Percentiles rank a stretch among this genome's conserved stretches.
Conservation (phyloP, 2,888 invertebrate genomes). For the Allygus modestus region DNA sequence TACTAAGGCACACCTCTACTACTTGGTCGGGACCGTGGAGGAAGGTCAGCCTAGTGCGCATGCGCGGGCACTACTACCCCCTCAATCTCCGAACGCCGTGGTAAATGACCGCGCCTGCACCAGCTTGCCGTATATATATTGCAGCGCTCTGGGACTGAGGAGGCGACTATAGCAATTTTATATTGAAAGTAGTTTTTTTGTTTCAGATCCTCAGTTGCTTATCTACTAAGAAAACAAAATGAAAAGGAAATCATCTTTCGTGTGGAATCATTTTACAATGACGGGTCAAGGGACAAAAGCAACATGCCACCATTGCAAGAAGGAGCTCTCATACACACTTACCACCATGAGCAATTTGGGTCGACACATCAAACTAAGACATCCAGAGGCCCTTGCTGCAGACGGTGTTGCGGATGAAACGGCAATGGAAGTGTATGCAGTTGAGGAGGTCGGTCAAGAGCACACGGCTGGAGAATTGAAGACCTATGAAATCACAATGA, state of each 20-base stretch:
- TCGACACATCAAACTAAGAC: conserved; percentile 9
- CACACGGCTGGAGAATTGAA: neutral
- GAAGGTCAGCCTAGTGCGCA: no score
- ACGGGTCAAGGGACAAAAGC: neutral
- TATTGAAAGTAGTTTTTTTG: neutral
- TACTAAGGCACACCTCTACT: no score
- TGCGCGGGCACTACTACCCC: no score
- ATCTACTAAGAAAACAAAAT: neutral
- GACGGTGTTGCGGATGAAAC: neutral
- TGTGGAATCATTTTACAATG: conserved; percentile 27
- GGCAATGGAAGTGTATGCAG: neutral
- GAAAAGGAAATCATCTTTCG: neutral
- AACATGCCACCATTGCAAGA: conserved; percentile 23
- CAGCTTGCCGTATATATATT: no score
- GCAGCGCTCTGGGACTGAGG: no score
- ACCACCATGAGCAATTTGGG: conserved; percentile 24
- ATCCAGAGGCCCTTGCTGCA: neutral
- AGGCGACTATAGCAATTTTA: no score
- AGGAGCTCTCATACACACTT: neutral
- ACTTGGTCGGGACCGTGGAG: no score
- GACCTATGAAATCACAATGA: conserved; percentile 24
- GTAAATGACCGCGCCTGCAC: no score
- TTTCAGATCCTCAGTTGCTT: neutral
- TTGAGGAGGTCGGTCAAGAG: neutral
- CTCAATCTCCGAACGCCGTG: no score